Percentiles rank a stretch among this genome's conserved stretches.
Evolutionary conservation across 2,113 vertebrate genomes (phyloP).

Genomic region (Oryzias celebensis): DNA sequence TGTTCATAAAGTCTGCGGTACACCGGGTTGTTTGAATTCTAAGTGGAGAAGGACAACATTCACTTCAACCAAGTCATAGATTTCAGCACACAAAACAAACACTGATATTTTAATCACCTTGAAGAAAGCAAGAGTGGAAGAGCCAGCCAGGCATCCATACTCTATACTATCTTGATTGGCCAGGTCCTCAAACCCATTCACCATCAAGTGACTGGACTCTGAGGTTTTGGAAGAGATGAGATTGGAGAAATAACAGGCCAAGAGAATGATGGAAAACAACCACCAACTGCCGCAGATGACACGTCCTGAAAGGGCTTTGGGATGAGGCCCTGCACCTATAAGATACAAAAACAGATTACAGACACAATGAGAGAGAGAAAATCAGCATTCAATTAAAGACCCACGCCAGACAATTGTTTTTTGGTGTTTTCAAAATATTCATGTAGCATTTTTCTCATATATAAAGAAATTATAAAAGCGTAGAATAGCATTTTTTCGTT

Average conservation of each 20-base stretch:
- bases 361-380: not conserved
- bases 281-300: conserved; percentile 85
- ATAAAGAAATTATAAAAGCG: no score
- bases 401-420: not conserved
- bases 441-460: no score
- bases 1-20: conserved; percentile 86
- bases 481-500: no score
- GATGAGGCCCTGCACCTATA: conserved; percentile 82
- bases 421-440: no score
- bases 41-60: conserved; percentile 16
- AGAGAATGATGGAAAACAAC: conserved; percentile 82
- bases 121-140: conserved; percentile 85
- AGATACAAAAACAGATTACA: not conserved
- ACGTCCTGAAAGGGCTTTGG: conserved; percentile 80
- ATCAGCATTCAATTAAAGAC: not conserved
- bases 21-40: conserved; percentile 86
- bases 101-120: conserved; percentile 71
- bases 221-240: conserved; percentile 76
- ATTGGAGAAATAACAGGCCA: conserved; percentile 86
- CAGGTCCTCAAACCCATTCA: conserved; percentile 86
- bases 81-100: not conserved
- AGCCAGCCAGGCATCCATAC: conserved; percentile 82
- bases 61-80: not conserved
- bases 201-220: conserved; percentile 67
- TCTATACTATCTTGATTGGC: conserved; percentile 83